phyloP scores from a whole-genome alignment of 1,140 invertebrate genomes.

The Heterodera schachtii region DNA sequence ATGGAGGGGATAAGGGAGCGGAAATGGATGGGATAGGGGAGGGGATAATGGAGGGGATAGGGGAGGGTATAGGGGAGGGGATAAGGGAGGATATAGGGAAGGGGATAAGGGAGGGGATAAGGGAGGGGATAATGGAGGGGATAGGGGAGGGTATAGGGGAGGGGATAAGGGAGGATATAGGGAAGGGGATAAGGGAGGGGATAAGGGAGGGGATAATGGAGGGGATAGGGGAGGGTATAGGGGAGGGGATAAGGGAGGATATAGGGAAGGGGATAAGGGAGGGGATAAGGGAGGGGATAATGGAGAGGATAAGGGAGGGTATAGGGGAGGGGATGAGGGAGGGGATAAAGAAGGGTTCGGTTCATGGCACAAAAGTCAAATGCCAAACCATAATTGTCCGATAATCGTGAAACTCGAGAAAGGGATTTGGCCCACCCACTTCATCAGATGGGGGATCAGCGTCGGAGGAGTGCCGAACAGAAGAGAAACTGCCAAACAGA shows the following conservation, averaged over 20 bases:
- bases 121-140: too few species aligned
- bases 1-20: conserved; percentile 4
- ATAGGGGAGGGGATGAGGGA: conserved; percentile 8
- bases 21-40: neutral
- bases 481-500: conserved; percentile 32
- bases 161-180: neutral
- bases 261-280: too few species aligned
- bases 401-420: too few species aligned
- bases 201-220: too few species aligned
- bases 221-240: too few species aligned
- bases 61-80: neutral
- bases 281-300: too few species aligned
- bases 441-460: conserved; percentile 42
- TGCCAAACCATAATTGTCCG: too few species aligned
- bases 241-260: too few species aligned
- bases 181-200: too few species aligned
- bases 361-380: too few species aligned
- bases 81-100: neutral
- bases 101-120: neutral
- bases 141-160: conserved; percentile 1
- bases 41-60: conserved; percentile 6
- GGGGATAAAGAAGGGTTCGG: neutral
- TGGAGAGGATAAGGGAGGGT: too few species aligned
- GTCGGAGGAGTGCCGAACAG: conserved; percentile 37
- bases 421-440: conserved; percentile 33